These are phyloP conservation scores for Hypercompe scribonia DNA, from an alignment of 2,888 invertebrate genomes.

Conservation along the genomic window DNA sequence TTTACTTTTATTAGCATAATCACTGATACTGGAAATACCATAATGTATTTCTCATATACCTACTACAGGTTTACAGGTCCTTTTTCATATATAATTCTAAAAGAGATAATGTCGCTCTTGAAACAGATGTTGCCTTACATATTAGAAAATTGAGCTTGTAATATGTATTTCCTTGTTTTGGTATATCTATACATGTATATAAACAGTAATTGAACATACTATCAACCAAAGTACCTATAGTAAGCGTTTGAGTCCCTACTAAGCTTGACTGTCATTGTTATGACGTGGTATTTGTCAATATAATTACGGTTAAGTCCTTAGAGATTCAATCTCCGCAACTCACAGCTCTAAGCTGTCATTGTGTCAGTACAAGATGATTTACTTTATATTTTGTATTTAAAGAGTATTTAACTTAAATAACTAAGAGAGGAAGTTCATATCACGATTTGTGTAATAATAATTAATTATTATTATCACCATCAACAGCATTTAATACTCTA, in stretches of 20 bases:
- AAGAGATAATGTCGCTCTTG: not conserved
- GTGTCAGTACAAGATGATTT: not conserved
- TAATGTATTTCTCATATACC: too few relatives aligned
- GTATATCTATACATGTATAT: not conserved
- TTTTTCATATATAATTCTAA: too few relatives aligned
- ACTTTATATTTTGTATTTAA: not conserved
- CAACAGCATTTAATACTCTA: too few relatives aligned
- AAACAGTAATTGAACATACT: not conserved
- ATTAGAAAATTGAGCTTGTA: not conserved
- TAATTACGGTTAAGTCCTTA: slow-evolving; percentile 19
- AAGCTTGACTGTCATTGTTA: not conserved
- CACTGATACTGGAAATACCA: too few relatives aligned
- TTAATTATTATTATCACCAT: too few relatives aligned
- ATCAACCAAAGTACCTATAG: not conserved
- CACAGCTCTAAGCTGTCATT: not conserved
- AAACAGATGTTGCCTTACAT: not conserved
- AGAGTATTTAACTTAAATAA: not conserved
- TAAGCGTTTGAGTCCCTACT: not conserved
- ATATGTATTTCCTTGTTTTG: not conserved
- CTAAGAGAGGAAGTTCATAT: not conserved
- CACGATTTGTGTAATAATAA: too few relatives aligned
- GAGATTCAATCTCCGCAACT: not conserved
- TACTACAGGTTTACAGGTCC: too few relatives aligned
- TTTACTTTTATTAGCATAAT: too few relatives aligned
- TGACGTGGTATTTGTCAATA: slow-evolving; percentile 11